Base-by-base conservation (phyloP, 2,888 invertebrate species). In the Parnassius orleans region DNA sequence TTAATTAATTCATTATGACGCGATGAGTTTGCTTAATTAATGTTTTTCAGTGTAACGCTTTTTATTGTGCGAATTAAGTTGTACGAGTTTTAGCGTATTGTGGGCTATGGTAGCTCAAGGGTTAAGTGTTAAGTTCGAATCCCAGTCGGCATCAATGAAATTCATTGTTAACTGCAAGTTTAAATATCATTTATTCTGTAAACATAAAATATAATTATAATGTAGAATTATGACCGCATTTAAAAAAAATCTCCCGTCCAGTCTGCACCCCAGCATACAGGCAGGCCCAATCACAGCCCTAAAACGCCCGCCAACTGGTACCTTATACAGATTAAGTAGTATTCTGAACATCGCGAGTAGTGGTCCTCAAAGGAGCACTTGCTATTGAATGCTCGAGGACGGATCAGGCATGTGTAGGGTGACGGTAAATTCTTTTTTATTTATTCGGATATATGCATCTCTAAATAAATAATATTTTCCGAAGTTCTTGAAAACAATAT, bases 311-410 rank as follows among this genome's bases (percentile, higher is more conserved):
- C 71, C 77, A 77, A 77, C 76, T 79, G 80, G 77, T 78, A 75
- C 74, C 77, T 78, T 71, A 76, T 80, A 77, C 76, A 83, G 83
- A 87, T 84, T 85, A 84, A 86, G 82, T 80, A 81, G 84, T 83
- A 81, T 80, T 79, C 62, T 76, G 48, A 48, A 48, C 48, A 73
- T 68, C 68, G 74, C 70, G 69, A 76, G 75, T 10, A 72, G 72
- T 68, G 69, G 71, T 75, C 79, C 84, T 86, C 87, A 79, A 79
- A 85, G 86, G 84, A 81, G 76, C 81, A 80, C 80, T 87, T 83
- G 72, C 67, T 70, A 73, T 74, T 73, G 73, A 80, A 76, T 68
- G 68, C 64, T 69, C 72, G 76, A 70, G 75, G 70, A 68, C 68
- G 70, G 71, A 71, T 68, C 72, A 79, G 81, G 76, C 79, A 82